Evolutionary conservation across 2,113 vertebrate genomes (phyloP).

Genomic region (Ivindomyrus marchei): DNA sequence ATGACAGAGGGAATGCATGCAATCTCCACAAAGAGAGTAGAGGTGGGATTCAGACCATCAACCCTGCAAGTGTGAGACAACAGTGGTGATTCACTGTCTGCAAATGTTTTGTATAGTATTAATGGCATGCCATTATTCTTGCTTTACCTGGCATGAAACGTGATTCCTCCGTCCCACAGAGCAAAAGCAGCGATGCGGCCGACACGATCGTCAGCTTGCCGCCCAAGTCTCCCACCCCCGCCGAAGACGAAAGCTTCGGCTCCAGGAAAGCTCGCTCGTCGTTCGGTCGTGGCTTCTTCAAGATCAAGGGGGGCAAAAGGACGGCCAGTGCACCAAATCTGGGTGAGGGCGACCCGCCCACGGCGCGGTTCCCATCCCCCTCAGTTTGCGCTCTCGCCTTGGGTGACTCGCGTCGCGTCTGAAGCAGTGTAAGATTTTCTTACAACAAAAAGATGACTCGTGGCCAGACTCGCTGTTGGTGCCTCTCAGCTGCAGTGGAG

Average conservation of each 20-base stretch:
- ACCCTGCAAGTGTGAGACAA: not conserved
- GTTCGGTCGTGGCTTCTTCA: slow-evolving; percentile 94
- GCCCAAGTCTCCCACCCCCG: slow-evolving; percentile 54
- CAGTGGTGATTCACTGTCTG: not conserved
- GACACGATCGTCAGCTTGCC: slow-evolving; percentile 64
- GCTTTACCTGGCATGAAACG: not conserved
- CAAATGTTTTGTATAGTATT: not conserved
- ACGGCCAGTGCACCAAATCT: slow-evolving; percentile 81
- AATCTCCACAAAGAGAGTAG: not conserved
- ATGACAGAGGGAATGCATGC: not conserved
- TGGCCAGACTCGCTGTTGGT: not conserved
- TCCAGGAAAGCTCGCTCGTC: slow-evolving; percentile 84
- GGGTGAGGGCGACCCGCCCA: slow-evolving; percentile 55
- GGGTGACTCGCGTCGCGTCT: not conserved
- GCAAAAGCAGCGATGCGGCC: slow-evolving; percentile 51
- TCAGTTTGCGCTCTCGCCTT: not conserved
- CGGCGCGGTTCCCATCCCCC: not conserved
- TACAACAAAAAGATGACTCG: not conserved
- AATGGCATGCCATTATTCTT: not conserved
- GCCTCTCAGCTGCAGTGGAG: not conserved
- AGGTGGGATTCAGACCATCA: not conserved
- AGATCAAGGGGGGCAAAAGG: slow-evolving; percentile 84
- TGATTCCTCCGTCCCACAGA: slow-evolving; percentile 51
- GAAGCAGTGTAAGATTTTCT: not conserved
- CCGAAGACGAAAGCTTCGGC: slow-evolving; percentile 76